Evolutionary conservation across 1,140 invertebrate species (phyloP).

Genomic region (Pseudomyrmex pallidus): DNA sequence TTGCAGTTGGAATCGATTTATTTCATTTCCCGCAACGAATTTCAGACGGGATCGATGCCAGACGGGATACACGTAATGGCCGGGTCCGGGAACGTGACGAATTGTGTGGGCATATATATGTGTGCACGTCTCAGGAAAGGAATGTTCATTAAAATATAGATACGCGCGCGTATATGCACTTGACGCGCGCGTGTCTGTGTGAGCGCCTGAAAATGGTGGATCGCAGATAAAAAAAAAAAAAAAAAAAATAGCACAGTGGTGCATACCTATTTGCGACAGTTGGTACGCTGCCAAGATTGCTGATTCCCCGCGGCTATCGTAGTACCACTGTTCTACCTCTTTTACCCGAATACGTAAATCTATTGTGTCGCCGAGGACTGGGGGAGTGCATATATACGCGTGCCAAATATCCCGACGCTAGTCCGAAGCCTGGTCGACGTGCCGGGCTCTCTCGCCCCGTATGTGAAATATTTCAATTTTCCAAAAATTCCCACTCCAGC

Average conservation of each 20-base stretch:
- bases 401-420: slow-evolving; percentile 71
- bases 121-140: slow-evolving; percentile 27
- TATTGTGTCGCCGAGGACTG: slow-evolving; percentile 76
- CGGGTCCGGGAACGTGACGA: slow-evolving; percentile 55
- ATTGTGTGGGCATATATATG: slow-evolving; percentile 38
- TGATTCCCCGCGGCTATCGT: slow-evolving; percentile 79
- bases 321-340: slow-evolving; percentile 77
- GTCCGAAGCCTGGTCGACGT: slow-evolving; percentile 48
- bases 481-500: slow-evolving; percentile 68
- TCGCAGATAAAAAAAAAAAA: slow-evolving; percentile 23
- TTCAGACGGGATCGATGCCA: slow-evolving; percentile 61
- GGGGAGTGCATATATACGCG: slow-evolving; percentile 69
- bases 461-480: slow-evolving; percentile 74
- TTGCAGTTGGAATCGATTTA: slow-evolving; percentile 51
- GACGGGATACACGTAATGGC: slow-evolving; percentile 59
- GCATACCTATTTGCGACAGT: slow-evolving; percentile 78
- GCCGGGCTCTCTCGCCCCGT: not conserved
- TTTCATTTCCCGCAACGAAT: slow-evolving; percentile 55
- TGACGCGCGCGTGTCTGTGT: not conserved
- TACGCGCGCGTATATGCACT: not conserved
- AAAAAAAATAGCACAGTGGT: slow-evolving; percentile 70
- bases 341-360: slow-evolving; percentile 78
- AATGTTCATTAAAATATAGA: slow-evolving; percentile 69
- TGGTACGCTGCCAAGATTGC: slow-evolving; percentile 78
- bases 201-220: slow-evolving; percentile 52